Evolutionary conservation across 1,140 invertebrate genomes (phyloP).

Genomic region (Panagrolaimus sp.): DNA sequence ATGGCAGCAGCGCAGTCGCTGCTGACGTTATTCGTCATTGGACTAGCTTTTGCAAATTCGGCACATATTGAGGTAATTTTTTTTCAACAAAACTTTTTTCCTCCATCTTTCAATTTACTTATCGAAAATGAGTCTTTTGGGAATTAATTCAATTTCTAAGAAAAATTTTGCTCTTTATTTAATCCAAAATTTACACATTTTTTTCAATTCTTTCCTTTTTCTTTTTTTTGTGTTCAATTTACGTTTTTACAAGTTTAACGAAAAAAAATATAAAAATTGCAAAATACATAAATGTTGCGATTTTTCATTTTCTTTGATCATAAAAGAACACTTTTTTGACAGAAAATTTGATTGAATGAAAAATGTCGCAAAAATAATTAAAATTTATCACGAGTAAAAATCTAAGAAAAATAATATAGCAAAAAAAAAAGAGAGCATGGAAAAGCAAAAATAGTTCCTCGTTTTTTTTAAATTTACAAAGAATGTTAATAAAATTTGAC

Average conservation of each 20-base stretch:
- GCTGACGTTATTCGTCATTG: slow-evolving; percentile 14
- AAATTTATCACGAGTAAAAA: background rate
- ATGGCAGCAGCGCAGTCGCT: slow-evolving; percentile 7
- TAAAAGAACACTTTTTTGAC: background rate
- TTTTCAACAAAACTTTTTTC: background rate
- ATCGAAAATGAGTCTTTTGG: slow-evolving; percentile 4
- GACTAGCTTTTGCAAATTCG: slow-evolving; percentile 7
- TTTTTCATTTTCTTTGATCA: too few relatives aligned
- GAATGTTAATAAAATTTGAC: background rate
- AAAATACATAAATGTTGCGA: too few relatives aligned
- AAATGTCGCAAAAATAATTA: slow-evolving; percentile 6
- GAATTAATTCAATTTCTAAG: background rate
- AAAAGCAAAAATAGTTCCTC: background rate
- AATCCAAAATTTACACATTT: background rate
- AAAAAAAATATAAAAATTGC: background rate
- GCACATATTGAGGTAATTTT: slow-evolving; percentile 14
- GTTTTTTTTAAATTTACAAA: background rate
- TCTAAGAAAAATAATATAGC: background rate
- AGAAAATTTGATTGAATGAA: slow-evolving; percentile 4
- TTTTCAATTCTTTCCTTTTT: background rate
- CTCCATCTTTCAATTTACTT: slow-evolving; percentile 9
- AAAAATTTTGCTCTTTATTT: background rate
- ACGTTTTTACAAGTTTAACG: background rate
- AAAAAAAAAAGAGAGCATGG: background rate
- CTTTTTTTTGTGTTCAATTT: background rate